Evolutionary conservation across 2,797 vertebrate genomes (phyloP).

Genomic region (Delichon dasypus): DNA sequence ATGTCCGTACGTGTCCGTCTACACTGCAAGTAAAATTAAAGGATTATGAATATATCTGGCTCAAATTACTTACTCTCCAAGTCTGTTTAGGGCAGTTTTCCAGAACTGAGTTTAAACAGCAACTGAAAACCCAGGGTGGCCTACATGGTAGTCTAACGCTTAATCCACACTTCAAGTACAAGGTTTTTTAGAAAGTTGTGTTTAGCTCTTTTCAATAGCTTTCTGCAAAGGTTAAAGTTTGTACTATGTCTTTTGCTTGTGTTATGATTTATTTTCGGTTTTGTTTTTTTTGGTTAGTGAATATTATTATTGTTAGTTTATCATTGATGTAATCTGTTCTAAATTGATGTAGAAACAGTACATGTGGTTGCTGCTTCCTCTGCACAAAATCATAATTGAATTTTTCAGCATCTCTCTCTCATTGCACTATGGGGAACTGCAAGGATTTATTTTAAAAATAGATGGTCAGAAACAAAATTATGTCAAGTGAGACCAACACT

Average conservation of each 20-base stretch:
- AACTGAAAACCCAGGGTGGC: background rate
- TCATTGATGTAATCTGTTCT: background rate
- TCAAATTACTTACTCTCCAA: background rate
- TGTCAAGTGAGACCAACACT: too few species aligned
- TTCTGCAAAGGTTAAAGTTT: background rate
- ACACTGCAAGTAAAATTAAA: background rate
- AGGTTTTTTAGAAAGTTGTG: background rate
- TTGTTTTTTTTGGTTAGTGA: background rate
- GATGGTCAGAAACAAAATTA: too few species aligned
- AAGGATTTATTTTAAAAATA: background rate
- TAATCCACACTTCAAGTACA: background rate
- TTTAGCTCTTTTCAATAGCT: background rate
- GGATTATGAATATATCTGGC: background rate
- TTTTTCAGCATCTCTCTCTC: background rate
- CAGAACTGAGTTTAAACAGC: background rate
- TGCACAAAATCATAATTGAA: background rate
- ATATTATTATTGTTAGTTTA: background rate
- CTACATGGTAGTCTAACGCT: background rate
- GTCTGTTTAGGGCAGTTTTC: background rate
- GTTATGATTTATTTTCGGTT: fast-evolving
- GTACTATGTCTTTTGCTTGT: background rate
- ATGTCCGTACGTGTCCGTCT: background rate
- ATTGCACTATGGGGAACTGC: background rate
- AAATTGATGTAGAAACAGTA: background rate
- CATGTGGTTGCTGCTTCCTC: background rate